These are phyloP conservation scores for Mus minutoides DNA, from an alignment of 2,797 vertebrate species.

Conservation along the genomic window DNA sequence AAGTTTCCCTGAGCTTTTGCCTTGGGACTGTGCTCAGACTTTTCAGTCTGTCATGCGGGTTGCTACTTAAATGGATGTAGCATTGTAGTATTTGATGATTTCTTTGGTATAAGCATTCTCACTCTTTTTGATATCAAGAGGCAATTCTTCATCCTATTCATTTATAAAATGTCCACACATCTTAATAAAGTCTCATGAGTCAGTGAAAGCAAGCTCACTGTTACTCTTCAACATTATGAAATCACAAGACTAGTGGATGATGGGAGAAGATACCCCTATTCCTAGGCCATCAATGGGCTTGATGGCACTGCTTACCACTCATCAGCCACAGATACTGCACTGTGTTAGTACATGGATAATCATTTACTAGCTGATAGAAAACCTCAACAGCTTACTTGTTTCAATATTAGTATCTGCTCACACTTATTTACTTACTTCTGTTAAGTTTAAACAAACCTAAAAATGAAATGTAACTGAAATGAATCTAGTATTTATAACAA, in stretches of 20 bases:
- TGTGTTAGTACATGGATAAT: neutral
- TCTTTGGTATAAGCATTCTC: neutral
- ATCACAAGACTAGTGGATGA: neutral
- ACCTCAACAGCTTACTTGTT: neutral
- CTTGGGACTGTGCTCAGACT: too few species aligned
- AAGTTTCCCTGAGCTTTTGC: too few species aligned
- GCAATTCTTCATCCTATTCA: neutral
- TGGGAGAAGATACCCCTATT: neutral
- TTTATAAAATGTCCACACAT: neutral
- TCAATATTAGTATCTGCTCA: neutral
- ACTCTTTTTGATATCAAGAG: neutral
- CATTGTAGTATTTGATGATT: neutral
- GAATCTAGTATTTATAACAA: neutral
- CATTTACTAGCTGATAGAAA: neutral
- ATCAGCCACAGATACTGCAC: neutral
- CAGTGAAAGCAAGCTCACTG: neutral
- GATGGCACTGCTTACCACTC: neutral
- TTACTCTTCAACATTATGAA: neutral
- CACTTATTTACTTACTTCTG: neutral
- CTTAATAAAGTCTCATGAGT: neutral
- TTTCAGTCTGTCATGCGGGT: too few species aligned
- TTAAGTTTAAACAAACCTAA: neutral
- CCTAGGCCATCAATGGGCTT: neutral
- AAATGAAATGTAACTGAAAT: slow-evolving; percentile 31
- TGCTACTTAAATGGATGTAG: too few species aligned